Percentiles rank a stretch among this genome's conserved stretches.
phyloP scores from a whole-genome alignment of 1,140 invertebrate genomes.

The Neodiprion lecontei region DNA sequence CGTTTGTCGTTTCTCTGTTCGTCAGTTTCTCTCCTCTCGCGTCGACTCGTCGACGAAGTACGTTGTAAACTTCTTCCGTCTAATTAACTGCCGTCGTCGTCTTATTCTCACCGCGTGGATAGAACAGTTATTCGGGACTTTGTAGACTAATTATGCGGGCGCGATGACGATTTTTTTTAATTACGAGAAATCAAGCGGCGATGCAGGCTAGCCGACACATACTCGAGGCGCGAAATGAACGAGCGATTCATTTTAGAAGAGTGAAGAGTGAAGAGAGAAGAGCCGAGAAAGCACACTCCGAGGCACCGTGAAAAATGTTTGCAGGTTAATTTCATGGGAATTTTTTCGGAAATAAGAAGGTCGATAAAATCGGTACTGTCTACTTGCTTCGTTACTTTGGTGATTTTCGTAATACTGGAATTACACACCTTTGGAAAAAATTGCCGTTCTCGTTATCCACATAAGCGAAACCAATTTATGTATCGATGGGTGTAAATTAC shows the following conservation, averaged over 20 bases:
- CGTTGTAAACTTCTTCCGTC: constrained; percentile 34
- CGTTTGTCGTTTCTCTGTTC: neutral
- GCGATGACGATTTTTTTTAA: neutral
- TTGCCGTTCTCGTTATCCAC: no score
- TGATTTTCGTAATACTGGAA: no score
- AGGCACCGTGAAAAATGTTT: neutral
- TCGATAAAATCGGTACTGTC: no score
- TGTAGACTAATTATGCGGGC: constrained; percentile 3
- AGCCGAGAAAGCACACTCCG: neutral
- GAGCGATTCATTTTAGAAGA: neutral
- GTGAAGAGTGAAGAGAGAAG: neutral
- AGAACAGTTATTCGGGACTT: neutral
- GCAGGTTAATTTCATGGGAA: no score
- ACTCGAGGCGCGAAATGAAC: neutral
- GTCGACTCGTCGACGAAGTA: constrained; percentile 5
- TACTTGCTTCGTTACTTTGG: no score
- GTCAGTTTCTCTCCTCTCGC: neutral
- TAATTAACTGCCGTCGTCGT: constrained; percentile 28
- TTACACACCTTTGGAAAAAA: no score
- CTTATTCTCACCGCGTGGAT: neutral
- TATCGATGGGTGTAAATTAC: neutral
- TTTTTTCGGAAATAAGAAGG: no score
- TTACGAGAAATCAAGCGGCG: neutral
- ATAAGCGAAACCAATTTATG: neutral
- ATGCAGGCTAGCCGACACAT: neutral